These are phyloP conservation scores for Hippocampus guttulatus DNA, from an alignment of 2,113 vertebrate genomes.

Conservation along the genomic window DNA sequence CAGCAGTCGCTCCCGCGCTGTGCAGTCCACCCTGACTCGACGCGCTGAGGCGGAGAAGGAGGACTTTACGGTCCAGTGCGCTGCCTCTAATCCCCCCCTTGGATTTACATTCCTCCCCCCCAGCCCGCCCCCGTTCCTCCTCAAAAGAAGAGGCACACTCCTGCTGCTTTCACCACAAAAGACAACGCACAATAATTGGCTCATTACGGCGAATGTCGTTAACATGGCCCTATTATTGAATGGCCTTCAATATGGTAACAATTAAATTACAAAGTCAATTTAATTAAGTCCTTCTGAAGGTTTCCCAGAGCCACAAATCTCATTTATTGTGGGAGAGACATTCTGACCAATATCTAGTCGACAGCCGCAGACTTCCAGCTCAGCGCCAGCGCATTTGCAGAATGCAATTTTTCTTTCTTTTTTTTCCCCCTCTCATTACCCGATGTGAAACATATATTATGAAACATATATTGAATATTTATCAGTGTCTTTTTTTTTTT, in stretches of 20 bases:
- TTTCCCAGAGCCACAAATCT: background rate
- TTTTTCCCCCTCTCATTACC: too few species aligned
- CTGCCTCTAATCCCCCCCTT: constrained; percentile 2
- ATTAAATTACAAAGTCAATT: background rate
- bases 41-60: background rate
- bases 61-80: background rate
- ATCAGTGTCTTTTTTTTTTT: too few species aligned
- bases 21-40: background rate
- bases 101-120: constrained; percentile 1
- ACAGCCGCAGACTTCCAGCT: too few species aligned
- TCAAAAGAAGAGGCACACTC: background rate
- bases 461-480: too few species aligned
- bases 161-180: background rate
- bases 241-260: background rate
- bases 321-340: background rate
- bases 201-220: background rate
- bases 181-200: background rate
- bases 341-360: background rate
- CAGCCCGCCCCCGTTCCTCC: background rate
- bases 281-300: background rate
- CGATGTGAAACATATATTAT: too few species aligned
- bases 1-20: background rate
- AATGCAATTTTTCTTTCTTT: too few species aligned
- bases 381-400: too few species aligned
- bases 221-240: background rate